These are phyloP conservation scores for Alcedo quadribrachys DNA, from an alignment of 2,797 vertebrate genomes.

Conservation along the genomic window DNA sequence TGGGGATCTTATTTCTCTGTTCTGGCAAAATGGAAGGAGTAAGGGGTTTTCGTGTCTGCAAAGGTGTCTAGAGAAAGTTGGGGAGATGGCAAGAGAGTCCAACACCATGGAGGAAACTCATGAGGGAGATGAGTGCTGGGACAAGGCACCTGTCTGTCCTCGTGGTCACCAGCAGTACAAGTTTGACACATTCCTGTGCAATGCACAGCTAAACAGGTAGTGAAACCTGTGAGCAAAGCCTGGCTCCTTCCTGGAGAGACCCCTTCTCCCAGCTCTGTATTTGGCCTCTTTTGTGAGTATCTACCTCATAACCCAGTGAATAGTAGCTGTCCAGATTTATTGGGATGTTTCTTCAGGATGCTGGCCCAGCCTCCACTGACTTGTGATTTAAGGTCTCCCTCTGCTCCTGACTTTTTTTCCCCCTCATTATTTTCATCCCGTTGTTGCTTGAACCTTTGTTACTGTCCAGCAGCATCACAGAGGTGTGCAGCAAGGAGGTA, in stretches of 20 bases:
- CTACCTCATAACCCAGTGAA: not conserved
- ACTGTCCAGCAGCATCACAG: not conserved
- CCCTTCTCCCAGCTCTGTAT: not conserved
- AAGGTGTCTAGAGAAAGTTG: not conserved
- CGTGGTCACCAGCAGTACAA: not conserved
- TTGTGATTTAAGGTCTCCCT: not conserved
- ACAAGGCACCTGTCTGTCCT: not conserved
- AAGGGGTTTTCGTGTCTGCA: not conserved
- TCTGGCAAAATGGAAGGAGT: not conserved
- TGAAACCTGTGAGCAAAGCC: not conserved
- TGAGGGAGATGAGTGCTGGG: not conserved
- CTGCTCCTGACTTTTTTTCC: not conserved
- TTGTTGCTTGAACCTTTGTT: not conserved
- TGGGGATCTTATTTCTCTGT: not conserved
- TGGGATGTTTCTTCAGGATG: not conserved
- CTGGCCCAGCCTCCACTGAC: not conserved
- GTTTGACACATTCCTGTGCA: not conserved
- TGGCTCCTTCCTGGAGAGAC: not conserved
- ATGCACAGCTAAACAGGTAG: not conserved
- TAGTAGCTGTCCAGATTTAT: not conserved
- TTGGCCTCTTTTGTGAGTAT: not conserved
- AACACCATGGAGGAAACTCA: fast-evolving
- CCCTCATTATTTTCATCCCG: not conserved
- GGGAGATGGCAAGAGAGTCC: not conserved
- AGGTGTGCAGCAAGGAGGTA: not conserved